Base-by-base conservation (phyloP, 1,140 invertebrate genomes). In the Meteorus sp. region DNA sequence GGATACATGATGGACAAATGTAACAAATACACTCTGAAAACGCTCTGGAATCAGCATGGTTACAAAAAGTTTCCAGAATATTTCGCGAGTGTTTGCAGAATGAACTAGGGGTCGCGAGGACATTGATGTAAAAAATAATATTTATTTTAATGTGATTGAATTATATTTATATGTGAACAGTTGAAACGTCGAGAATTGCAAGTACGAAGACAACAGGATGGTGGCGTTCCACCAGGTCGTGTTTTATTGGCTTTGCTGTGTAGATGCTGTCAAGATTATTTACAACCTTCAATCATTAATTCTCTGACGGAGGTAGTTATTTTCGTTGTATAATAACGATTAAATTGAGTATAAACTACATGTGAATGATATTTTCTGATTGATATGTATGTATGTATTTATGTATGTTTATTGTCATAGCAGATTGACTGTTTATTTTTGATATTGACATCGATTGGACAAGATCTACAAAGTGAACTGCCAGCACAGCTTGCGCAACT, bases 361-460 rank as follows among this genome's bases (percentile, higher is more conserved):
- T n/a, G n/a, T n/a, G 11, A 33, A 33, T 33, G 9, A 29, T 4
- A 41, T 33, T n/a, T 20, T 7, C 3, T 29, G 1, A n/a, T 2
- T 22, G 11, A 47, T 2, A 13, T 6, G 6, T 7, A 29, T 53
- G 9, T 22, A 31, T 9, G 9, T 13, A 17, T 11, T 19, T 20
- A 47, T 35, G 20, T 39, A 19, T 48, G 9, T 19, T 47, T 56
- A 60, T 62, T 80, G 72, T 22, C 64, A 6, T 15, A 51, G 35
- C 66, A 93, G 90, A 89, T 91, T 66, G 92, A 94, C 73, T 90
- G 89, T 70, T 79, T 95, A 23, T 94, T 94, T 77, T 90, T 90
- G 72, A 89, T 94, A 44, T 78, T 95, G 62, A 93, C 90, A 9
- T 90, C 89, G 60, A 88, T 94, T 68, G 93, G 93, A 0, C 86